phyloP scores from a whole-genome alignment of 2,888 invertebrate genomes.

The Campoplex nolae region DNA sequence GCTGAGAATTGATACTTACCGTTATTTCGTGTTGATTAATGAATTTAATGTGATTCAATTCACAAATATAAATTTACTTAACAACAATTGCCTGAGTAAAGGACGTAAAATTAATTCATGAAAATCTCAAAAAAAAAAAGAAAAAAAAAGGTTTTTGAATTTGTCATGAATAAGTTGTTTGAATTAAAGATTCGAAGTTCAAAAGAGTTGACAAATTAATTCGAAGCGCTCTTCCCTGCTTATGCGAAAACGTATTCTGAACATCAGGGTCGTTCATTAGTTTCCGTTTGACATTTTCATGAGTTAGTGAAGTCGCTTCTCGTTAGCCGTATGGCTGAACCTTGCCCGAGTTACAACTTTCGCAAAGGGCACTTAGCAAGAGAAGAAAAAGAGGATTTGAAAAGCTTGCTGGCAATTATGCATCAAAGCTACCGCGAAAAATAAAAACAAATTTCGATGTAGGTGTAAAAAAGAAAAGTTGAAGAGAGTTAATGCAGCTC shows the following conservation, averaged over 20 bases:
- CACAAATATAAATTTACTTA: background rate
- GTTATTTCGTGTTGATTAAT: background rate
- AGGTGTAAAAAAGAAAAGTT: background rate
- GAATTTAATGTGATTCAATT: background rate
- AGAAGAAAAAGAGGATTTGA: conserved; percentile 4
- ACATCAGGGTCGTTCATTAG: conserved; percentile 1
- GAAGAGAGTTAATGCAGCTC: conserved; percentile 80
- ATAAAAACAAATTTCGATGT: background rate
- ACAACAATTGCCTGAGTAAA: background rate
- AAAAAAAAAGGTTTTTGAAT: no score
- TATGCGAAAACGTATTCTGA: background rate
- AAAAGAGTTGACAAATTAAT: background rate
- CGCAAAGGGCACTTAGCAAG: background rate
- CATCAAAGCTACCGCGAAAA: background rate
- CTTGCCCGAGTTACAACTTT: background rate
- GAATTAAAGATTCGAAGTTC: background rate
- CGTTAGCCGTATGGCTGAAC: background rate
- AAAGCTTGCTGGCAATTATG: conserved; percentile 15
- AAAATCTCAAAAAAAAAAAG: background rate
- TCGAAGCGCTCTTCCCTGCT: background rate
- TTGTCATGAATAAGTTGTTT: no score
- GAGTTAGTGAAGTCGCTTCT: background rate
- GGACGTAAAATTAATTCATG: background rate
- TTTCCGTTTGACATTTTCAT: background rate
- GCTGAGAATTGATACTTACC: no score